Evolutionary conservation across 2,888 invertebrate species (phyloP), one percentile per base, ranked within the genome.

Genomic region (Disparrhopalites patrizii): DNA sequence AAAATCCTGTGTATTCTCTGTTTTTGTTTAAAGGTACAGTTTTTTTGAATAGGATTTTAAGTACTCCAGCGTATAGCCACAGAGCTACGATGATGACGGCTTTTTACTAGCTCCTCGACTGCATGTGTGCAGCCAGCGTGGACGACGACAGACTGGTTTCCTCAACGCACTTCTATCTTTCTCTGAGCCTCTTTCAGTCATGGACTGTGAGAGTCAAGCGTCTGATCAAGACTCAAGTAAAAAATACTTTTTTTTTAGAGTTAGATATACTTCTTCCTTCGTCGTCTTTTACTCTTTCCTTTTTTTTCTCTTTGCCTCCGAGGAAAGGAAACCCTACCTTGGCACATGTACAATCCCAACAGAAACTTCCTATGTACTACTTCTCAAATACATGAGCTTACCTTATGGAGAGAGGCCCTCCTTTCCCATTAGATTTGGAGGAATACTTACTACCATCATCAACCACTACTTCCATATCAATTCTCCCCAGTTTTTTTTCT

Each of bases 111-210:
- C n/a, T n/a, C 15, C 58, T 56, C 15, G 60, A 7, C 55, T 67
- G 63, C 61, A 62, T 67, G 70, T 68, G 68, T 70, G 68, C 70
- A 70, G 72, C 66, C 58, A 68, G 68, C 70, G 67, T 72, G 72
- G 68, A 68, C 66, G 62, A 68, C 64, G 30, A 57, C 65, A 65
- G 70, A 72, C 72, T 70, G 70, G 66, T 61, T 70, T 58, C 58
- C 52, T 66, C n/a, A 47, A 56, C 55, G 55, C 56, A 50, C n/a
- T 31, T 18, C 40, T 55, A 64, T 56, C 56, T 64, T 31, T 57
- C 30, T 38, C 43, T 38, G 47, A 51, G 36, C 57, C 58, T 28
- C 58, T 47, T 47, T 3, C 20, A 47, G 20, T 47, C 23, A 25
- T 25, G 23, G 47, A 47, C 47, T 47, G n/a, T 47, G 47, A 47